Percentiles rank a stretch among this genome's conserved stretches.
phyloP scores from a whole-genome alignment of 2,888 invertebrate genomes.

The Gisinianus flammeolus region DNA sequence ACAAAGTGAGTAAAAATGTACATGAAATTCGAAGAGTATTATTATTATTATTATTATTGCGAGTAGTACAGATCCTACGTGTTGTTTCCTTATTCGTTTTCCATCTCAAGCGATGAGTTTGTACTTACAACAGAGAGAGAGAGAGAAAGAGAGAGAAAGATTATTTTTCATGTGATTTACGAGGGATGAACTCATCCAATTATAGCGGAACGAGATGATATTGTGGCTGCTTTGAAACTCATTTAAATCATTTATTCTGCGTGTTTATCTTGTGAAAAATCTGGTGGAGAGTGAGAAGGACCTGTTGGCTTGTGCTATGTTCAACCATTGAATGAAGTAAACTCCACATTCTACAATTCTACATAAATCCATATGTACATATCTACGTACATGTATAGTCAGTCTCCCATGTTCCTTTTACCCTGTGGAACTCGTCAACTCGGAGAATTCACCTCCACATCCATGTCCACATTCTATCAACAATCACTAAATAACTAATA shows the following conservation, averaged over 20 bases:
- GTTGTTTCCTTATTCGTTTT: neutral
- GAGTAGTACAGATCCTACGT: neutral
- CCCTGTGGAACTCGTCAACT: no score
- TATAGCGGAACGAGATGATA: slow-evolving; percentile 8
- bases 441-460: neutral
- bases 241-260: slow-evolving; percentile 15
- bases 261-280: neutral
- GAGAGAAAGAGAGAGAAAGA: neutral
- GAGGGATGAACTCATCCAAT: slow-evolving; percentile 28
- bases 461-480: neutral
- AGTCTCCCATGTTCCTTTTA: no score
- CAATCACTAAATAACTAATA: neutral
- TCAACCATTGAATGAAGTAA: neutral
- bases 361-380: no score
- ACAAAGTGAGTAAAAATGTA: neutral
- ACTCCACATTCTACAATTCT: no score
- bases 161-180: slow-evolving; percentile 24
- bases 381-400: no score
- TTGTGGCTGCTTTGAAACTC: slow-evolving; percentile 8
- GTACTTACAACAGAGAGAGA: neutral
- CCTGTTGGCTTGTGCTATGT: neutral
- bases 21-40: neutral
- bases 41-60: no score
- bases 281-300: no score
- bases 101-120: neutral